Evolutionary conservation across 2,113 vertebrate genomes (phyloP), one percentile per base, ranked within the genome.

Genomic region (Oplegnathus fasciatus): DNA sequence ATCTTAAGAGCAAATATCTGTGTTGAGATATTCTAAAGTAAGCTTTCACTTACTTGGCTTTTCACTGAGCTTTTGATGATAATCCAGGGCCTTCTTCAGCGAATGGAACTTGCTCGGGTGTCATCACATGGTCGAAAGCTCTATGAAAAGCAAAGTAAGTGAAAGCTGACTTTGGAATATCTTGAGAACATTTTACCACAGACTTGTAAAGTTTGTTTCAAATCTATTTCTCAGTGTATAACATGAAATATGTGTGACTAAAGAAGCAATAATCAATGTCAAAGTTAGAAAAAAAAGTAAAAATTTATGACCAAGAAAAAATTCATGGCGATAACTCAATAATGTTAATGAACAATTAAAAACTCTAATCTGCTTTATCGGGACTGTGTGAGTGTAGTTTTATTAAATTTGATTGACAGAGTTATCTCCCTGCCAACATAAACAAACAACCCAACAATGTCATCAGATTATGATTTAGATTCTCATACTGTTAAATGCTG

Each of bases 401-500:
- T n/a, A 78, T 75, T 74, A 30, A 18, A 66, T 54, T n/a, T 66
- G 34, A 84, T 2, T 81, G 82, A 60, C 62, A 74, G 40, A 1
- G 15, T 18, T 9, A 60, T 64, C 48, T 78, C 44, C 17, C 13
- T 72, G 57, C 57, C 69, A 78, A 75, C n/a, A 60, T 9, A 60
- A 74, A 79, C 57, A 78, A 42, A 82, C 73, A 60, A 50, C 5
- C 10, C 72, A 40, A 34, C 30, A 42, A 8, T 72, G 60, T 68
- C 78, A 66, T 62, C 46, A 57, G 24, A n/a, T 20, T 8, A 10
- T 54, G 55, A 68, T 72, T 80, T 52, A 67, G 30, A 60, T 26
- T 24, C 32, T 50, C 44, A 30, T 9, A 68, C 22, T 40, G 46
- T 26, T 66, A 7, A 74, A 42, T 30, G 24, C 3, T 46, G 9